phyloP scores from a whole-genome alignment of 2,113 vertebrate species.

The Cnemophilus loriae region DNA sequence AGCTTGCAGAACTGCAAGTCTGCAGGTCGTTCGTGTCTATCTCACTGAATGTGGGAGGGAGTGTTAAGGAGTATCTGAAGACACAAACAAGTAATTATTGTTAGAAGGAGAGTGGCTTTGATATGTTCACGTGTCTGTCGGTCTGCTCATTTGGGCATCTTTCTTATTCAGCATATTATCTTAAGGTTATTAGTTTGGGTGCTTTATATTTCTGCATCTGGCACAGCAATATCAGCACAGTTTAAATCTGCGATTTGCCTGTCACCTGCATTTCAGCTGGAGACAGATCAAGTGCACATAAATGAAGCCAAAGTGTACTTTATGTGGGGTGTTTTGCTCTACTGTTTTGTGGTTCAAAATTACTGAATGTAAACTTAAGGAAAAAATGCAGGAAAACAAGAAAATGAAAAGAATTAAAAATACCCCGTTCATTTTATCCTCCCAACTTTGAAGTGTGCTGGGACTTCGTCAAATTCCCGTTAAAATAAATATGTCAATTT shows the following conservation, averaged over 20 bases:
- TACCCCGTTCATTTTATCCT: conserved; percentile 47
- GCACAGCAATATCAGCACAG: conserved; percentile 24
- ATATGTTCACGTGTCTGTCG: neutral
- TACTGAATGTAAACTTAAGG: conserved; percentile 70
- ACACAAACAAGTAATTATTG: conserved; percentile 57
- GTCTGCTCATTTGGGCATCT: conserved; percentile 57
- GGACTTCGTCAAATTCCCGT: conserved; percentile 80
- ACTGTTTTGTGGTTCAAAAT: conserved; percentile 71
- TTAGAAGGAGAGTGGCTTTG: conserved; percentile 61
- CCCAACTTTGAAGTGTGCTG: conserved; percentile 67
- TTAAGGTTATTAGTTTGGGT: conserved; percentile 64
- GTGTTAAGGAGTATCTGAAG: conserved; percentile 38
- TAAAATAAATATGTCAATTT: conserved; percentile 80
- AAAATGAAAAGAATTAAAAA: conserved; percentile 53
- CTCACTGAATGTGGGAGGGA: neutral
- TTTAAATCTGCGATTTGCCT: conserved; percentile 73
- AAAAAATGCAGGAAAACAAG: conserved; percentile 40
- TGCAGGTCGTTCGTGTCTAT: neutral
- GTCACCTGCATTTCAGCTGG: conserved; percentile 69
- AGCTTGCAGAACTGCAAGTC: conserved; percentile 11
- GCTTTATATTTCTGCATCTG: conserved; percentile 70
- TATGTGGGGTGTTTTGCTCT: conserved; percentile 56
- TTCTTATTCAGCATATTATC: conserved; percentile 73
- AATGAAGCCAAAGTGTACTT: conserved; percentile 69
- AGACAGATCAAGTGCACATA: conserved; percentile 72